Evolutionary conservation across 1,140 invertebrate genomes (phyloP), one percentile per base, ranked within the genome.

Genomic region (Ladona fulva): DNA sequence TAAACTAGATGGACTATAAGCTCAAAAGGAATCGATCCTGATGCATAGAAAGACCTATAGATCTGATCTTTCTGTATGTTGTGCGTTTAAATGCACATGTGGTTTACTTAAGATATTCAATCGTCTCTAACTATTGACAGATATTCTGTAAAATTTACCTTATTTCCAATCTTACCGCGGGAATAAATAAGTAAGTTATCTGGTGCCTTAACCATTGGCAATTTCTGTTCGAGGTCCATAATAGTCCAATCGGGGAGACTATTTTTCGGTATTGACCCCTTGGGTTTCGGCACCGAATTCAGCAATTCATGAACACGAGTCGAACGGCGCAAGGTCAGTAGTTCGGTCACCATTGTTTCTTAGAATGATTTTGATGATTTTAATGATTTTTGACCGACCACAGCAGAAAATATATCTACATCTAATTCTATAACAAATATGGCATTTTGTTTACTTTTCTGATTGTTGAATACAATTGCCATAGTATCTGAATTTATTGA

Each of bases 161-260:
- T 79, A 42, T 81, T 78, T 0, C 85, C 85, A 14, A 87, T 29
- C 79, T 85, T 85, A 52, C 80, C 73, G 11, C 86, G 82, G 0
- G 84, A 78, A 42, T 85, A 85, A 79, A 80, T 78, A 42, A 84
- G 82, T 14, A 78, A 78, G n/a, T 77, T 80, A 24, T 83, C 78
- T 1, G 83, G 82, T 76, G 79, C 82, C 8, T 82, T 81, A 22
- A 84, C 79, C 79, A 84, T 77, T 0, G 85, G 85, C 25, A 86
- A 82, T 81, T 86, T 87, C 7, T 80, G 77, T 12, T 85, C 83
- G 19, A 86, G 73, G 0, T 85, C 82, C 78, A 85, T 81, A 0
- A 73, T 25, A 37, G 82, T 84, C 85, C 85, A 87, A 81, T 79
- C 81, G 74, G 86, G 84, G 19, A 85, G 77, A n/a, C 83, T 83